Evolutionary conservation across 1,140 invertebrate species (phyloP), one percentile per base, ranked within the genome.

Genomic region (Leptinotarsa defecta): DNA sequence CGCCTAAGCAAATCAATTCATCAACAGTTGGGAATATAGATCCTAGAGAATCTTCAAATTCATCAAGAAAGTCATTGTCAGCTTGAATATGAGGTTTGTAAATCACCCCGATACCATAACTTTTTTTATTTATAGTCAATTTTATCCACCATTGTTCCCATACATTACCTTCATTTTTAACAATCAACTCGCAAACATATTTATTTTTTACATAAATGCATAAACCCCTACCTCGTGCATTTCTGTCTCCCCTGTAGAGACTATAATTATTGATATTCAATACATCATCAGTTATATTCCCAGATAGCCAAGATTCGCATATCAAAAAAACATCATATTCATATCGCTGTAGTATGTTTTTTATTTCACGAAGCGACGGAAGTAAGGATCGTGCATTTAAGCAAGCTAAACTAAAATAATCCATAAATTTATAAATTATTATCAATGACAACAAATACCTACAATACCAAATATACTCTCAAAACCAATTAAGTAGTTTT

Each of bases 131-230:
- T 34, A 69, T n/a, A 13, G 19, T 69, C 13, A 69, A 15, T 52
- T n/a, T 52, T 17, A 48, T 20, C 65, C 76, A 19, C 71, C 68
- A 63, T 69, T 74, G 48, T 48, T 68, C 27, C 74, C 11, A 65
- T 4, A 2, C 17, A 13, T 52, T 52, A 15, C 49, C 5, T 15
- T 52, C 49, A 52, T 52, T 52, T 52, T 52, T 52, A 15, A 11
- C 49, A 52, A 52, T 52, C 49, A 52, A 11, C 1, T 52, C 17
- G 17, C 49, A 15, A 52, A 15, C 3, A 3, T 52, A 52, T 15
- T 52, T 13, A 52, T 52, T 52, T 15, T n/a, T n/a, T 15, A 52
- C 49, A 17, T 52, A 0, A 52, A 52, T n/a, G 49, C 49, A 52
- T 52, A 52, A 52, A 52, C 49, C 49, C 17, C 49, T 52, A 13